Conservation (phyloP, 2,797 vertebrate species). For the Hypotaenidia okinawae region DNA sequence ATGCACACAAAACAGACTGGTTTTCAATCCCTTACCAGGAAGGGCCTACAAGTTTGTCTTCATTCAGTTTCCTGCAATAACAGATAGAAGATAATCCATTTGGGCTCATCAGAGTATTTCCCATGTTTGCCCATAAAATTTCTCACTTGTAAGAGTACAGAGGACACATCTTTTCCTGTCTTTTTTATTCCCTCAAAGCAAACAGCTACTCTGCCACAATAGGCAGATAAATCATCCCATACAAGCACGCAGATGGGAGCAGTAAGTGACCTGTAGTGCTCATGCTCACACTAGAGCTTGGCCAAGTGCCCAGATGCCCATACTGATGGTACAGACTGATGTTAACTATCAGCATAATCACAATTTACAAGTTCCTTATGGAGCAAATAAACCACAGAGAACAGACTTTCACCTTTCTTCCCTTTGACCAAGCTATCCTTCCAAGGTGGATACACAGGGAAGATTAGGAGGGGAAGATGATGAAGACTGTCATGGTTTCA, state of each 20-base stretch:
- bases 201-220: background rate
- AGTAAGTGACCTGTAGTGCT: background rate
- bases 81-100: background rate
- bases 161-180: background rate
- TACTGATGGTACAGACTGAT: background rate
- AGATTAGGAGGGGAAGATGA: background rate
- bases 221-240: background rate
- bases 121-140: background rate
- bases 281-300: background rate
- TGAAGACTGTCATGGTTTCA: no score
- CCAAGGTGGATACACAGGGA: background rate
- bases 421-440: background rate
- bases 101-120: background rate
- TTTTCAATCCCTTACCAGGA: background rate
- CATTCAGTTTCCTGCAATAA: background rate
- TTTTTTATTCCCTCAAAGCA: background rate
- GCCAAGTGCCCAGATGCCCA: background rate
- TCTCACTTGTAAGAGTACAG: background rate
- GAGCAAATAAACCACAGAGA: background rate
- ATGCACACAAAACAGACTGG: background rate
- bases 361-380: background rate
- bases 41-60: background rate
- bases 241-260: background rate
- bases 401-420: background rate
- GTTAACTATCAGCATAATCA: background rate